Conservation (phyloP, 2,888 invertebrate genomes). For the Halictus ligatus region DNA sequence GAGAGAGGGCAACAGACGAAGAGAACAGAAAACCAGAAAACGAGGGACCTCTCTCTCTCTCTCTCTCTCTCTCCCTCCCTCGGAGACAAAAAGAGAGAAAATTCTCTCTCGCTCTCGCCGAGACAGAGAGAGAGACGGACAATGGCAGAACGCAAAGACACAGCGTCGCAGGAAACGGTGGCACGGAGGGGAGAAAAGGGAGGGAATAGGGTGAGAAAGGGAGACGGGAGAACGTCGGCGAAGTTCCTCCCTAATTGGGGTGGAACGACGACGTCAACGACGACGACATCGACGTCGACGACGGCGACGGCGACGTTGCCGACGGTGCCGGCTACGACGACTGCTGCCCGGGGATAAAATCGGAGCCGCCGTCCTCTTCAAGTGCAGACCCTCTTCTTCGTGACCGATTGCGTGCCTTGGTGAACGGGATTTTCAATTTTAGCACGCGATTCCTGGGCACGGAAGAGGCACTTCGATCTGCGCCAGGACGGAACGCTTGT, state of each 20-base stretch:
- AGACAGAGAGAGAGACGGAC: constrained; percentile 38
- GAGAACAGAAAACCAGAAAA: constrained; percentile 21
- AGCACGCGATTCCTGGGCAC: constrained; percentile 44
- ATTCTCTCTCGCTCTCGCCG: not conserved
- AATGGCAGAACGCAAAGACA: constrained; percentile 22
- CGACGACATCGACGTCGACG: constrained; percentile 27
- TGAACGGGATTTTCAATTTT: constrained; percentile 70
- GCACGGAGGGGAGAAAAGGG: constrained; percentile 20
- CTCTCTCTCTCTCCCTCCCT: not conserved
- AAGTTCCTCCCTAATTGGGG: constrained; percentile 81
- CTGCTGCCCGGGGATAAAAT: constrained; percentile 73
- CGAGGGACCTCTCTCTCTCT: not conserved
- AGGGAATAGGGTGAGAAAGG: constrained; percentile 27
- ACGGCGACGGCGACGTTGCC: constrained; percentile 38
- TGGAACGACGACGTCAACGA: constrained; percentile 66
- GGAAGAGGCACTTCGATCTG: constrained; percentile 59
- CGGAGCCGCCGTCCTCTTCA: constrained; percentile 70
- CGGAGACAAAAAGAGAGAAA: constrained; percentile 41
- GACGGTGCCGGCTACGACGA: constrained; percentile 41
- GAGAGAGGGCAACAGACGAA: constrained; percentile 35
- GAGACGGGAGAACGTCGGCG: constrained; percentile 64
- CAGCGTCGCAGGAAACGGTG: constrained; percentile 4
- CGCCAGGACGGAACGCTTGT: constrained; percentile 48
- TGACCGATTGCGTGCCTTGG: constrained; percentile 73
- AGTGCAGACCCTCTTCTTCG: constrained; percentile 71